These are phyloP conservation scores for Uloborus diversus DNA, from an alignment of 1,140 invertebrate species.

Conservation along the genomic window DNA sequence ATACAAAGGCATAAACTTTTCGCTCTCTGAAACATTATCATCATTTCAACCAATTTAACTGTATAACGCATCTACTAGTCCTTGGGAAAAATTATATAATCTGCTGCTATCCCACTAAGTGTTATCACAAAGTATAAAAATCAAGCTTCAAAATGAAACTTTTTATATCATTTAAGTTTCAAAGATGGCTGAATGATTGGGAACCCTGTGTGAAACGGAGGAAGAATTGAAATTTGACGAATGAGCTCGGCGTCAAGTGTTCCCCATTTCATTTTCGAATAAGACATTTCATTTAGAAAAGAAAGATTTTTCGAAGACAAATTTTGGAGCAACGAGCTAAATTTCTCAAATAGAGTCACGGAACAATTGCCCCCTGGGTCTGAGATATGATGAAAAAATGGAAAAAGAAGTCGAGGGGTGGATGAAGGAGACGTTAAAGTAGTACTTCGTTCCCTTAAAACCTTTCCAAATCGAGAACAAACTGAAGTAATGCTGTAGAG, in stretches of 20 bases:
- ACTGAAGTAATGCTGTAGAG: background rate
- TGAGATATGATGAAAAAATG: slow-evolving; percentile 43
- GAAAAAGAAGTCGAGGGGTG: slow-evolving; percentile 13
- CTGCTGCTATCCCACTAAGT: too few species aligned
- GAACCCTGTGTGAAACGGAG: background rate
- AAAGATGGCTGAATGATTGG: slow-evolving; percentile 9
- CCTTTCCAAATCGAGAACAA: too few species aligned
- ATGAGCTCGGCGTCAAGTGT: slow-evolving; percentile 31
- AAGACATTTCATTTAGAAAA: slow-evolving; percentile 50
- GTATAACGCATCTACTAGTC: too few species aligned
- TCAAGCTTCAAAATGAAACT: slow-evolving; percentile 27
- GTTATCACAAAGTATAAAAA: background rate
- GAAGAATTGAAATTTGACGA: slow-evolving; percentile 44
- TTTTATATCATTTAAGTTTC: slow-evolving; percentile 18
- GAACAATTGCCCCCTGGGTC: slow-evolving; percentile 27
- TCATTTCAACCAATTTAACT: too few species aligned
- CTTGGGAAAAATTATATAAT: too few species aligned
- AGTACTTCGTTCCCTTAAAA: slow-evolving; percentile 15
- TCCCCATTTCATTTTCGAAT: slow-evolving; percentile 52
- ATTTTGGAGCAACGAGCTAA: slow-evolving; percentile 42
- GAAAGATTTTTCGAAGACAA: slow-evolving; percentile 33
- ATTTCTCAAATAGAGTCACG: slow-evolving; percentile 49
- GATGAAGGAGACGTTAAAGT: slow-evolving; percentile 43
- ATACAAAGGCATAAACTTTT: too few species aligned
- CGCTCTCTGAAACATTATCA: too few species aligned